Percentiles rank a stretch among this genome's conserved stretches.
phyloP scores from a whole-genome alignment of 2,797 vertebrate genomes.

The Fringilla coelebs region DNA sequence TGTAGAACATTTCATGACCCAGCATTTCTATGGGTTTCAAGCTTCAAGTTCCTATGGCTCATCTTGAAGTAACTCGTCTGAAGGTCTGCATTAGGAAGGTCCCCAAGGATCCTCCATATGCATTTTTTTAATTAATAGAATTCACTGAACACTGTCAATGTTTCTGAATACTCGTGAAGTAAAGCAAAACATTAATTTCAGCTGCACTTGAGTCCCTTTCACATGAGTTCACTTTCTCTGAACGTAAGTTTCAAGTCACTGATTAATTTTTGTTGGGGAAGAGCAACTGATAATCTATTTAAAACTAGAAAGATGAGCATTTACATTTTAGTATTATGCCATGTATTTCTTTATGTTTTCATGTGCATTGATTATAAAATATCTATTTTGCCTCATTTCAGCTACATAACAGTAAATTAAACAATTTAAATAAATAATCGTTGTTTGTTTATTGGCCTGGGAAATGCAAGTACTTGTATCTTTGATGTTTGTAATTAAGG shows the following conservation, averaged over 20 bases:
- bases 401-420: neutral
- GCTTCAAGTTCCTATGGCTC: neutral
- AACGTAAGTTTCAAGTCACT: neutral
- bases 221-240: neutral
- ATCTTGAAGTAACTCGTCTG: neutral
- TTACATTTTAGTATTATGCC: neutral
- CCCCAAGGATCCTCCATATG: neutral
- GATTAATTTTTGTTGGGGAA: neutral
- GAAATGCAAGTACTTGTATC: neutral
- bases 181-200: neutral
- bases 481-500: constrained; percentile 4
- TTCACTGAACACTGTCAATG: neutral
- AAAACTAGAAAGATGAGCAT: neutral
- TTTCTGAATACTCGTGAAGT: neutral
- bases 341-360: neutral
- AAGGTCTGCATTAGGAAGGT: neutral
- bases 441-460: neutral
- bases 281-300: neutral
- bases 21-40: neutral
- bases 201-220: neutral
- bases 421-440: neutral
- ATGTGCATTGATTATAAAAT: neutral
- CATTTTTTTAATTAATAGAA: neutral
- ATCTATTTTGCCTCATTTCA: neutral
- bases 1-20: neutral